Conservation (phyloP, 2,888 invertebrate genomes). For the Pristionchus exspectatus region DNA sequence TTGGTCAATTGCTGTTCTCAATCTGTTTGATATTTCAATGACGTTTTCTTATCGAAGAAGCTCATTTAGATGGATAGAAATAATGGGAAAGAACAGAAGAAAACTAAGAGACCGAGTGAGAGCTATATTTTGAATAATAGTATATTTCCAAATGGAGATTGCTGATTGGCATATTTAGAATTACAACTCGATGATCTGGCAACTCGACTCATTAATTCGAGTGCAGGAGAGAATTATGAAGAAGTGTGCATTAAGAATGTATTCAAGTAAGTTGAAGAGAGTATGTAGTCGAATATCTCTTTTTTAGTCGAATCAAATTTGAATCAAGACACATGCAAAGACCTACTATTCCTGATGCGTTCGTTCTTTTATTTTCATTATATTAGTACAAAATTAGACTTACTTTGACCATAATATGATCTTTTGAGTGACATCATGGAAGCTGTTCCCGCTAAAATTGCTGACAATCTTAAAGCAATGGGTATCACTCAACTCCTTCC, state of each 20-base stretch:
- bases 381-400: neutral
- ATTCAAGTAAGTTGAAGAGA: constrained; percentile 18
- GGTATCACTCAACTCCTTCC: constrained; percentile 30
- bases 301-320: constrained; percentile 43
- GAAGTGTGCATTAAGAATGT: constrained; percentile 50
- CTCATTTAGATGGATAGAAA: neutral
- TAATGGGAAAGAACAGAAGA: neutral
- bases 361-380: neutral
- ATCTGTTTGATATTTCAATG: neutral
- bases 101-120: neutral
- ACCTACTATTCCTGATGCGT: constrained; percentile 4
- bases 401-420: neutral
- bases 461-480: neutral
- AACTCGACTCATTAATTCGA: neutral
- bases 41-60: neutral
- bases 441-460: neutral
- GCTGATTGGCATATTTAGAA: neutral
- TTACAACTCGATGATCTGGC: neutral
- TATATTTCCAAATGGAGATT: no score
- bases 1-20: neutral
- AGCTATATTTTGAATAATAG: neutral
- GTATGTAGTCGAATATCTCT: neutral
- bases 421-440: neutral
- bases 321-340: neutral
- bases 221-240: constrained; percentile 16